These are phyloP conservation scores for Noctua pronuba DNA, from an alignment of 2,888 invertebrate species.

Conservation along the genomic window DNA sequence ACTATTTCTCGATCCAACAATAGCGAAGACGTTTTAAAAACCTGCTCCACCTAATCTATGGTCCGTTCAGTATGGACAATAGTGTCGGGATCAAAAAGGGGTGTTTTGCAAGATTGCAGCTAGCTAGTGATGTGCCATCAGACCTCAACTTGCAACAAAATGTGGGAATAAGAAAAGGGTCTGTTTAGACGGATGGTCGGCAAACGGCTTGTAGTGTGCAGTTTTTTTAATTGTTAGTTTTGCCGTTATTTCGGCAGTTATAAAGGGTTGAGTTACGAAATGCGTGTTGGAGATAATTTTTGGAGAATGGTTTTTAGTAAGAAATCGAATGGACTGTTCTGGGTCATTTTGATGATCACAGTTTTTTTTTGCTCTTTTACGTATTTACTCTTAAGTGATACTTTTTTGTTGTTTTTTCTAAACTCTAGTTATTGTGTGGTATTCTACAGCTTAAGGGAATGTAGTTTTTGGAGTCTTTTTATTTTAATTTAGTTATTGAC, in stretches of 20 bases:
- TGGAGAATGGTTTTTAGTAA: too few relatives aligned
- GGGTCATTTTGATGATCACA: neutral
- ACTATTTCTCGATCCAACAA: slow-evolving; percentile 58
- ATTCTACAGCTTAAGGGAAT: neutral
- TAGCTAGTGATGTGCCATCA: slow-evolving; percentile 43
- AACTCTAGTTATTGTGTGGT: neutral
- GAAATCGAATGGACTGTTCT: neutral
- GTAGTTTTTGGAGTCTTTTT: neutral
- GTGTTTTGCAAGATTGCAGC: slow-evolving; percentile 64
- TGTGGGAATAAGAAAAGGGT: slow-evolving; percentile 57
- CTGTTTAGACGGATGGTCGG: slow-evolving; percentile 15
- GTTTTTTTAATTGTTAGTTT: slow-evolving; percentile 29
- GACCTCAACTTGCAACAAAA: slow-evolving; percentile 61
- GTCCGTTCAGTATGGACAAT: slow-evolving; percentile 59
- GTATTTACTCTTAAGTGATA: neutral
- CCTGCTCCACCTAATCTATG: slow-evolving; percentile 65
- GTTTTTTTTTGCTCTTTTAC: neutral
- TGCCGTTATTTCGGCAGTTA: slow-evolving; percentile 44
- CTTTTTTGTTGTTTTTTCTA: neutral
- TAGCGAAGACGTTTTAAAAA: slow-evolving; percentile 63
- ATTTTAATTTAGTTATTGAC: neutral
- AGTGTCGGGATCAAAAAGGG: slow-evolving; percentile 54
- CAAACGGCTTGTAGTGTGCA: slow-evolving; percentile 36
- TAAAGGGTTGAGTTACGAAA: neutral
- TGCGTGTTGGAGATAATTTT: neutral